phyloP scores from a whole-genome alignment of 2,888 invertebrate species.

The Halocaridina rubra region DNA sequence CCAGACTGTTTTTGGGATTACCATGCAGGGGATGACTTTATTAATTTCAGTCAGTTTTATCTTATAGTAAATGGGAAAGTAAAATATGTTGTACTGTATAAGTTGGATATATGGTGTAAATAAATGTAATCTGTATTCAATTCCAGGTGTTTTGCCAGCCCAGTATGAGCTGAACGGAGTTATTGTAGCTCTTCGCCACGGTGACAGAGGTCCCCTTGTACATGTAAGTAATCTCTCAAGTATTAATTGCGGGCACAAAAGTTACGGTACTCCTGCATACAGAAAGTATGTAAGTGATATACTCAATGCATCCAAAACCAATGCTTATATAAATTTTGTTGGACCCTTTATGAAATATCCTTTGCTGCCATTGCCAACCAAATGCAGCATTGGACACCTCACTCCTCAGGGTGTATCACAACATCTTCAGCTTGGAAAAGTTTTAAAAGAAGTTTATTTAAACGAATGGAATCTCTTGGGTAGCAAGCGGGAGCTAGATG shows the following conservation, averaged over 20 bases:
- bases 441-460: slow-evolving; percentile 70
- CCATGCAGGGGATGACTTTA: too few species aligned
- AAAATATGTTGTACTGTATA: too few species aligned
- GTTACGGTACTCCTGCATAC: slow-evolving; percentile 41
- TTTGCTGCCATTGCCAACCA: slow-evolving; percentile 76
- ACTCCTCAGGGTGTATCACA: slow-evolving; percentile 86
- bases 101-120: too few species aligned
- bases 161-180: slow-evolving; percentile 74
- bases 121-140: not conserved
- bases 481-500: slow-evolving; percentile 68
- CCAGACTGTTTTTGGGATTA: too few species aligned
- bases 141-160: slow-evolving; percentile 40
- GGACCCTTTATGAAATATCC: slow-evolving; percentile 89
- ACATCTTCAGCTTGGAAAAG: slow-evolving; percentile 81
- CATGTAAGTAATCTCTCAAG: slow-evolving; percentile 82
- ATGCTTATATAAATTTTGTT: slow-evolving; percentile 71
- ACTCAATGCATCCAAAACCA: slow-evolving; percentile 58
- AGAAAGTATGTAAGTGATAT: slow-evolving; percentile 54
- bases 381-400: slow-evolving; percentile 86
- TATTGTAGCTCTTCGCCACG: slow-evolving; percentile 84
- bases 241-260: slow-evolving; percentile 77
- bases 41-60: too few species aligned
- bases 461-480: slow-evolving; percentile 66
- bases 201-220: slow-evolving; percentile 88
- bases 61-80: too few species aligned